phyloP scores from a whole-genome alignment of 2,797 vertebrate species.

The Microctenopoma lineatum region DNA sequence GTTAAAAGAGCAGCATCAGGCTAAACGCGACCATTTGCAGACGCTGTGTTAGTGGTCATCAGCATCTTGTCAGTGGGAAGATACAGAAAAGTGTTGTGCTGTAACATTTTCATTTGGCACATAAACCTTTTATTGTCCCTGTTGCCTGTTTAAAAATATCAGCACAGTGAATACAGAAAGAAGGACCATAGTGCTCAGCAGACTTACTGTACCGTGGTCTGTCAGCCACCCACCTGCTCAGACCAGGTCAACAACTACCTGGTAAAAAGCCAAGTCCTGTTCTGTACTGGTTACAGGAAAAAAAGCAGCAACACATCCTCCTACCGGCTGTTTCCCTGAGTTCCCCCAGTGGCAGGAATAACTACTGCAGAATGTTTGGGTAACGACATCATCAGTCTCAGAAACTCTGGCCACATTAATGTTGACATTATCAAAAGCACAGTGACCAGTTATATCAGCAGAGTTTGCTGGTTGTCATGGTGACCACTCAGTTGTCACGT shows the following conservation, averaged over 20 bases:
- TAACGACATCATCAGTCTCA: no score
- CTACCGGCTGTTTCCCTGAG: not conserved
- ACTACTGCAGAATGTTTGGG: no score
- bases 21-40: not conserved
- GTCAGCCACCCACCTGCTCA: constrained; percentile 22
- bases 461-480: no score
- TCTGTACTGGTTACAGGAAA: constrained; percentile 3
- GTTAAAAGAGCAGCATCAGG: not conserved
- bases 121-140: constrained; percentile 1
- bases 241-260: constrained; percentile 11
- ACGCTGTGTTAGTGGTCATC: not conserved
- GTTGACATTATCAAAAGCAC: no score
- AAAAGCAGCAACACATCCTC: constrained; percentile 4
- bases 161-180: not conserved
- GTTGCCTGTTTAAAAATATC: constrained; percentile 2
- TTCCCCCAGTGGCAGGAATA: no score
- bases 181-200: not conserved
- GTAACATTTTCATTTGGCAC: constrained; percentile 17
- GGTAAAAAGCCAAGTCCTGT: not conserved
- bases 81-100: constrained; percentile 6
- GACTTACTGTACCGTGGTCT: not conserved
- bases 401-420: no score
- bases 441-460: no score
- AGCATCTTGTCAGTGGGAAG: constrained; percentile 18
- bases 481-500: no score